Base-by-base conservation (phyloP, 2,797 vertebrate genomes). In the Chiloscyllium punctatum region DNA sequence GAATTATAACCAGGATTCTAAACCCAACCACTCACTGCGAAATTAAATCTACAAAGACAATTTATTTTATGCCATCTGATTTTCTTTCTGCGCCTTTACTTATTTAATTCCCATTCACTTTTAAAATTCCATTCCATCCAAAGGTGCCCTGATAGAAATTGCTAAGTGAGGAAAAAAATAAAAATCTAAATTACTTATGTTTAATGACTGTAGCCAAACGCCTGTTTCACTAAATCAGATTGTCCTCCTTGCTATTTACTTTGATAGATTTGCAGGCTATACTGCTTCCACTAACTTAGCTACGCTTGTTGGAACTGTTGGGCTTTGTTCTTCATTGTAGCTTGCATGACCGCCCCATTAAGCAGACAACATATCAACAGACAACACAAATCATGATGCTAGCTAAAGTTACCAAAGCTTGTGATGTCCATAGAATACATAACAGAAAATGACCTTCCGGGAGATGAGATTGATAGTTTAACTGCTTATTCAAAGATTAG, bases 331-430 rank as follows among this genome's bases (percentile, higher is more conserved):
- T 98, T 98, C 97, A 97, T 97, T 98, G 98, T 98, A 98, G 98
- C 98, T 98, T 98, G 98, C 98, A 98, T 99, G 98, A 99, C 98
- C 98, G 98, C 98, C 98, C 98, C 99, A 99, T 99, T 99, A 99
- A 98, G 98, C 98, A 99, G 98, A 98, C 98, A 97, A 98, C 98
- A 97, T 98, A 98, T 98, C 98, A 98, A 98, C 97, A 97, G 98
- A 98, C 98, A 98, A 97, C 98, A 98, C 97, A 98, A 98, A 98
- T 98, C 98, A 98, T 96, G 97, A 97, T 97, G 97, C 97, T 97
- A 98, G 98, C 98, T 98, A 97, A 98, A 98, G 97, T 97, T 98
- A 97, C 97, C 96, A 98, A 97, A 96, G 97, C 96, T 97, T 98
- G 97, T 96, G 96, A 96, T 97, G 96, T 97, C 96, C 97, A 96